A percentile compares a stretch with the other conserved stretches of the same genome.
These are phyloP conservation scores for Brachionus calyciflorus DNA, from an alignment of 1,140 invertebrate species.

Conservation along the genomic window DNA sequence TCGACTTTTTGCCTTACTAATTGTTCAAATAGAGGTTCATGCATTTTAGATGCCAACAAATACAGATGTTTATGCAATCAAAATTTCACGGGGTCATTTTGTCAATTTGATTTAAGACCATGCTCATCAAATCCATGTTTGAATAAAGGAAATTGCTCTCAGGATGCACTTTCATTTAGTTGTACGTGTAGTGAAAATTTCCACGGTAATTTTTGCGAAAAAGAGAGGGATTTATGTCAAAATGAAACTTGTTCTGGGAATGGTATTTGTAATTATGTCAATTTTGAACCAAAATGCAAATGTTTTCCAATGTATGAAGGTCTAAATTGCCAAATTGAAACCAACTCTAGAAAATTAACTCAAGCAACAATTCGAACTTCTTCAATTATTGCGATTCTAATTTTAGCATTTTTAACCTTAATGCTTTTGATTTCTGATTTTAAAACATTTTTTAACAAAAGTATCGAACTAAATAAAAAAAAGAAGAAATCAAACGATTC, in stretches of 20 bases:
- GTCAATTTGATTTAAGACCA: not conserved
- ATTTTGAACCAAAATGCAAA: slow-evolving; percentile 2
- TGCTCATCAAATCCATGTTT: too few relatives aligned
- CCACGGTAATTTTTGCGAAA: not conserved
- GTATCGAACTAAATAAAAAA: too few relatives aligned
- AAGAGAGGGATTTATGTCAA: not conserved
- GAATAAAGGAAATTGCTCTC: not conserved
- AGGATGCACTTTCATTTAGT: not conserved
- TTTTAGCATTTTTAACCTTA: too few relatives aligned
- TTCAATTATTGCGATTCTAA: too few relatives aligned
- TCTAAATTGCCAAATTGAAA: slow-evolving; percentile 15
- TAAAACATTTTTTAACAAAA: too few relatives aligned
- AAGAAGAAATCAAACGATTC: too few relatives aligned
- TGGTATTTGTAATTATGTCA: not conserved
- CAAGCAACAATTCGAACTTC: too few relatives aligned
- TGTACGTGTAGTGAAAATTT: not conserved
- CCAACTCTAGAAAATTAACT: too few relatives aligned
- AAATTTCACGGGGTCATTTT: not conserved
- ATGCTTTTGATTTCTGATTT: too few relatives aligned
- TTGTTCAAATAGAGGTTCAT: slow-evolving; percentile 24
- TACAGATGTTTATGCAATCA: not conserved
- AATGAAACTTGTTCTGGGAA: not conserved
- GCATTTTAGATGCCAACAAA: not conserved
- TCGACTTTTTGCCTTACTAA: slow-evolving; percentile 18
- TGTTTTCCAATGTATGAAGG: slow-evolving; percentile 35